A percentile compares a stretch with the other conserved stretches of the same genome.
Evolutionary conservation across 1,140 invertebrate species (phyloP).

Genomic region (Saccostrea cuccullata): DNA sequence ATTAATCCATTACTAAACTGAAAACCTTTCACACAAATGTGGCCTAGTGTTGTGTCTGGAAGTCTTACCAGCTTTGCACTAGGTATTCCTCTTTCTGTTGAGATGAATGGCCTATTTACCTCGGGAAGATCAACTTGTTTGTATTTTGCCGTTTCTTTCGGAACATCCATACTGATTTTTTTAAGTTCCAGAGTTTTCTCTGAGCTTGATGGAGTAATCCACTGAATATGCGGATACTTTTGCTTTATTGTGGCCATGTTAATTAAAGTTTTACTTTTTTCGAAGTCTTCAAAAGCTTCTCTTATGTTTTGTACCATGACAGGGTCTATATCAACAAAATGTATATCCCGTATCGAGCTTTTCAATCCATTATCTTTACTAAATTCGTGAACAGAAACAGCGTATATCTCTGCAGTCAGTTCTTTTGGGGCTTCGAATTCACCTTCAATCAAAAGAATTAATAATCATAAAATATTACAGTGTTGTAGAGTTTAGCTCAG

Average conservation of each 20-base stretch:
- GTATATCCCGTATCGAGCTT: background rate
- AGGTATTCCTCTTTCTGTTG: background rate
- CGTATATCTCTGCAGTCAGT: background rate
- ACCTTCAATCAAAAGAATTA: background rate
- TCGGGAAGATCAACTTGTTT: background rate
- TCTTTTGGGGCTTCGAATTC: background rate
- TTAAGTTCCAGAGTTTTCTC: background rate
- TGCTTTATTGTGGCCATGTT: background rate
- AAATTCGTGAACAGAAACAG: background rate
- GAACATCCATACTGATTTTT: background rate
- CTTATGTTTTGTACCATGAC: background rate
- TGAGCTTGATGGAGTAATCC: background rate
- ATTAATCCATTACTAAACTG: background rate
- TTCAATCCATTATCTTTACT: background rate
- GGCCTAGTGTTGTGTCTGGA: background rate
- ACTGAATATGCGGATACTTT: background rate
- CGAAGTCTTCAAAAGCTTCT: background rate
- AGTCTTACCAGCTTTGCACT: background rate
- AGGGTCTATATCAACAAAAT: conserved; percentile 8
- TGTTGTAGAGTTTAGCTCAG: too few species aligned
- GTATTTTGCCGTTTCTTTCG: too few species aligned
- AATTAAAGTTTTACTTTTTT: background rate
- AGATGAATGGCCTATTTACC: background rate
- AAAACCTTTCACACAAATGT: background rate
- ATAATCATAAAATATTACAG: too few species aligned